Conservation (phyloP, 2,113 vertebrate genomes). For the Corythoichthys haematopterus region DNA sequence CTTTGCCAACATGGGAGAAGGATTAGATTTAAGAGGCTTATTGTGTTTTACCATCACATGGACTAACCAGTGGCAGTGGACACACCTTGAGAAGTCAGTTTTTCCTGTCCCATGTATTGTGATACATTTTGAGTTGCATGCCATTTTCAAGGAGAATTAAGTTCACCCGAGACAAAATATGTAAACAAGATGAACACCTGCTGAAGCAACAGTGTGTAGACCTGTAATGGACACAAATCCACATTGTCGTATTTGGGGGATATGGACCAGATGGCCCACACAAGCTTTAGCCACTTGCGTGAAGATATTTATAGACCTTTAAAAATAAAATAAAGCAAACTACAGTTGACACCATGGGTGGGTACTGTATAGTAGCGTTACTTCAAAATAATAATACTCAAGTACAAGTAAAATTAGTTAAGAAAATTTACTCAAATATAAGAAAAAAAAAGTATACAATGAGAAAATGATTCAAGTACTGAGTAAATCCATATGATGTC, state of each 20-base stretch:
- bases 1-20: conserved; percentile 35
- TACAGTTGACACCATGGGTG: conserved; percentile 14
- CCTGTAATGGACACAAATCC: background rate
- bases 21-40: conserved; percentile 74
- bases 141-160: conserved; percentile 4
- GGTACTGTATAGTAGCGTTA: no score
- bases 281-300: conserved; percentile 62
- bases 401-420: no score
- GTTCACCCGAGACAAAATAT: background rate
- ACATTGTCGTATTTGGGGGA: conserved; percentile 32
- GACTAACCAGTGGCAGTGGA: conserved; percentile 27
- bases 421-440: no score
- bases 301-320: conserved; percentile 61
- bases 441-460: no score
- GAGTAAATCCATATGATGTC: no score
- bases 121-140: conserved; percentile 8
- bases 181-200: background rate
- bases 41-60: conserved; percentile 66
- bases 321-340: conserved; percentile 26
- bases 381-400: no score
- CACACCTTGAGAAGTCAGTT: conserved; percentile 9
- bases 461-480: no score
- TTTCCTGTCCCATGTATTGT: background rate
- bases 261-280: conserved; percentile 63
- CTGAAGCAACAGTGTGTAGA: background rate